Percentiles rank a stretch among this genome's conserved stretches.
Conservation (phyloP, 2,888 invertebrate species). For the Phaedon cochleariae region DNA sequence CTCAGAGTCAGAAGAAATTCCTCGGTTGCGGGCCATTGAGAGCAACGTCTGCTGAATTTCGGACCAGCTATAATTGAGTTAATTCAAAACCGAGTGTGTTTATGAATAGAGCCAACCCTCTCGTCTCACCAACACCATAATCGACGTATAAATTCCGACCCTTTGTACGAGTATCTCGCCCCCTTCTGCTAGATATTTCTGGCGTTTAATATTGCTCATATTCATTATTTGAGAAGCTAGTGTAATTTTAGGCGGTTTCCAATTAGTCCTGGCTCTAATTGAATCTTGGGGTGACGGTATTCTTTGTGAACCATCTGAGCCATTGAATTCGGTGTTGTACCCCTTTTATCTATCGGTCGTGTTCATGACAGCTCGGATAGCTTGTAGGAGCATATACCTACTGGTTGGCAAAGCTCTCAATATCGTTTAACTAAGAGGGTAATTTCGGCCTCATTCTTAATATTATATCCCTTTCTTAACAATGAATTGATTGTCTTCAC, state of each 20-base stretch:
- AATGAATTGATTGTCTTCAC: no score
- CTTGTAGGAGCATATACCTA: not conserved
- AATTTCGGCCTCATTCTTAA: no score
- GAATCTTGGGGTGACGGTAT: slow-evolving; percentile 54
- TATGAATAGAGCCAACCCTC: not conserved
- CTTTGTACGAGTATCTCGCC: slow-evolving; percentile 34
- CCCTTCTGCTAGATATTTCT: slow-evolving; percentile 51
- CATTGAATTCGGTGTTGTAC: not conserved
- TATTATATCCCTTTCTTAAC: no score
- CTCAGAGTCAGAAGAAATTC: slow-evolving; percentile 18
- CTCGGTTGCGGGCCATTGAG: slow-evolving; percentile 22
- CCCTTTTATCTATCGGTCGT: slow-evolving; percentile 35
- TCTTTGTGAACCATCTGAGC: slow-evolving; percentile 46
- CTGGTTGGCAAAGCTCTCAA: no score
- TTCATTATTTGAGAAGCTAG: slow-evolving; percentile 54
- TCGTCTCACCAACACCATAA: slow-evolving; percentile 51
- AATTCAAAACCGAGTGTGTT: slow-evolving; percentile 12
- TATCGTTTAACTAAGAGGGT: no score
- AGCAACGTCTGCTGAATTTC: slow-evolving; percentile 19
- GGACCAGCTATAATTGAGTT: slow-evolving; percentile 43
- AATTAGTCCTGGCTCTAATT: slow-evolving; percentile 58
- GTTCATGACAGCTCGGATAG: not conserved
- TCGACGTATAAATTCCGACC: slow-evolving; percentile 55
- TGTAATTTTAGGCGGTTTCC: slow-evolving; percentile 49
- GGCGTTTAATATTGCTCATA: slow-evolving; percentile 61